These are phyloP conservation scores for Gracilinanus agilis DNA, from an alignment of 2,113 vertebrate species.

Conservation along the genomic window DNA sequence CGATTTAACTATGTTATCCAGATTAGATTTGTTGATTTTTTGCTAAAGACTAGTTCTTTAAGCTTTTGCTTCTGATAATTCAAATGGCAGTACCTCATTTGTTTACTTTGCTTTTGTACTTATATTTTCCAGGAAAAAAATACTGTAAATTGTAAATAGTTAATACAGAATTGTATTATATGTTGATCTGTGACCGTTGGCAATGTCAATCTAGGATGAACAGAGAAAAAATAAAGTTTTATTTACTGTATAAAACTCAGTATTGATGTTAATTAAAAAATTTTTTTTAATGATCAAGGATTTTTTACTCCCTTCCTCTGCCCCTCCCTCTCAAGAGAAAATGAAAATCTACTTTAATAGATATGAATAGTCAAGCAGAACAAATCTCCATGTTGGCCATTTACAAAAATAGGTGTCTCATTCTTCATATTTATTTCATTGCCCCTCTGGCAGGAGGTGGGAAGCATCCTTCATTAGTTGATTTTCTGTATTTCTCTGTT, in stretches of 20 bases:
- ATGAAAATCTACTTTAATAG: neutral
- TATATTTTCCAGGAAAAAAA: constrained; percentile 90
- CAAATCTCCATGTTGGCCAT: neutral
- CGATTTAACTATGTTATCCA: constrained; percentile 76
- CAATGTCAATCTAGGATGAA: constrained; percentile 89
- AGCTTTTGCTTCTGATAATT: constrained; percentile 85
- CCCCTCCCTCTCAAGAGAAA: neutral
- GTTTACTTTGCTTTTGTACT: constrained; percentile 93
- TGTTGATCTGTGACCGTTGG: constrained; percentile 88
- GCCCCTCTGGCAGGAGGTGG: neutral
- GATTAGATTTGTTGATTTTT: constrained; percentile 79
- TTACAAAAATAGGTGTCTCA: neutral
- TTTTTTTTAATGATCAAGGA: constrained; percentile 49
- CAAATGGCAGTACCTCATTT: constrained; percentile 88
- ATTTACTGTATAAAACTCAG: constrained; percentile 90
- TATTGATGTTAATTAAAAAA: constrained; percentile 57
- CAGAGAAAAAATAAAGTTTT: constrained; percentile 91
- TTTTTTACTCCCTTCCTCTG: neutral
- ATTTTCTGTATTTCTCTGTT: neutral
- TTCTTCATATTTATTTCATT: neutral
- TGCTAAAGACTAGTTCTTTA: constrained; percentile 85
- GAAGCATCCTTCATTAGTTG: neutral
- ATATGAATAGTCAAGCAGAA: neutral
- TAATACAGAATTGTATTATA: constrained; percentile 88
- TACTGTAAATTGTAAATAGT: constrained; percentile 95